Percentiles rank a stretch among this genome's conserved stretches.
These are phyloP conservation scores for Tenthredo scrophulariae DNA, from an alignment of 2,888 invertebrate species.

Conservation along the genomic window DNA sequence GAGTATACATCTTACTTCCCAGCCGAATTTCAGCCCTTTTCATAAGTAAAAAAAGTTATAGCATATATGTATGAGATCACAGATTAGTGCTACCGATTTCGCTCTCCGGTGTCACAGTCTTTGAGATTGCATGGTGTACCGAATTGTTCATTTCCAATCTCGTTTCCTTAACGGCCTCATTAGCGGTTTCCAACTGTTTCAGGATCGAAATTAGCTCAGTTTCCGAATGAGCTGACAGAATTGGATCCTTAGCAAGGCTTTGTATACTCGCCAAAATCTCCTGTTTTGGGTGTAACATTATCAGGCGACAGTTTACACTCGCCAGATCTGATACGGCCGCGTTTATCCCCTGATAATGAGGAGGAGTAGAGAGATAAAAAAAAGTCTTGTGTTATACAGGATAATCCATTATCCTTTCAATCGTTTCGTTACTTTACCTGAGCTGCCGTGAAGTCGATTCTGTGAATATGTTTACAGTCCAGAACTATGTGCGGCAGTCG, in stretches of 20 bases:
- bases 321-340: slow-evolving; percentile 66
- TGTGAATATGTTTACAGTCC: slow-evolving; percentile 82
- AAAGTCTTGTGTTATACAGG: background rate
- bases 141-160: slow-evolving; percentile 48
- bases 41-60: background rate
- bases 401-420: background rate
- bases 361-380: background rate
- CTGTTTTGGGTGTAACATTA: slow-evolving; percentile 65
- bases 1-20: background rate
- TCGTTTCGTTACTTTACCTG: slow-evolving; percentile 79
- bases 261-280: slow-evolving; percentile 66
- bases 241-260: slow-evolving; percentile 62
- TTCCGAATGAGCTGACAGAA: slow-evolving; percentile 66
- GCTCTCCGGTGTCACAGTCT: background rate
- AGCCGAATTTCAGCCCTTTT: background rate
- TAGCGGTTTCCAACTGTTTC: slow-evolving; percentile 54
- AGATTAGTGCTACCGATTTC: slow-evolving; percentile 54
- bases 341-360: slow-evolving; percentile 66
- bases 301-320: slow-evolving; percentile 61
- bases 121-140: background rate
- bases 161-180: slow-evolving; percentile 12
- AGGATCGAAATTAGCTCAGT: slow-evolving; percentile 64
- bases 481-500: slow-evolving; percentile 79
- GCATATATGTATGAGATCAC: slow-evolving; percentile 22
- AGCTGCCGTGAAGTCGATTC: slow-evolving; percentile 85